A percentile compares a stretch with the other conserved stretches of the same genome.
Conservation (phyloP, 2,797 vertebrate genomes). For the Micrastur ruficollis region DNA sequence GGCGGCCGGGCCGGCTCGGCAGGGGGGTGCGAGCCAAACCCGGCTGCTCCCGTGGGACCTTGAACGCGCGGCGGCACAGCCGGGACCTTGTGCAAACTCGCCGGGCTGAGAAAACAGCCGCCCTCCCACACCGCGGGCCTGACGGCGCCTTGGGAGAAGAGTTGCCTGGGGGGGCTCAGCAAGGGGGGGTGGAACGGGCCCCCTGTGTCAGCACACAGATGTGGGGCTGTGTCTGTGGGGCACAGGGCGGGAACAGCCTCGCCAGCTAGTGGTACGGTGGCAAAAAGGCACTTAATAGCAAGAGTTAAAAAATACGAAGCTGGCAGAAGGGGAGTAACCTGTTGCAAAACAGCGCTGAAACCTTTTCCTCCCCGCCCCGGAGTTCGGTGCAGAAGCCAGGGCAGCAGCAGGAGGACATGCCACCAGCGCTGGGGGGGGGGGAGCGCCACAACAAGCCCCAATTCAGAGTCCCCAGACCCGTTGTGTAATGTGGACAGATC, state of each 20-base stretch:
- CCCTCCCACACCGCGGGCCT: not conserved
- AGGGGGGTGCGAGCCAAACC: not conserved
- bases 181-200: not conserved
- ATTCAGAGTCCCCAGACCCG: not conserved
- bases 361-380: not conserved
- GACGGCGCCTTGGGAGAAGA: not conserved
- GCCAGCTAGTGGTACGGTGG: rapidly evolving
- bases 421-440: not conserved
- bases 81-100: not conserved
- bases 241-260: not conserved
- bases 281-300: not conserved
- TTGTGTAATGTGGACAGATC: slow-evolving; percentile 28
- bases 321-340: not conserved
- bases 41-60: not conserved
- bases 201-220: rapidly evolving
- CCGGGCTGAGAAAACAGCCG: not conserved
- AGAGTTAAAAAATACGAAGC: not conserved
- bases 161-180: not conserved
- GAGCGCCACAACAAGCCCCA: not conserved
- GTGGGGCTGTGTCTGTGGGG: not conserved
- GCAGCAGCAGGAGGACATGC: not conserved
- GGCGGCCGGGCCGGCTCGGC: not conserved
- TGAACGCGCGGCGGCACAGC: not conserved
- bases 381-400: not conserved
- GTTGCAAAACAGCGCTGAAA: not conserved